Base-by-base conservation (phyloP, 2,797 vertebrate genomes). In the Paramormyrops hopkinsi region DNA sequence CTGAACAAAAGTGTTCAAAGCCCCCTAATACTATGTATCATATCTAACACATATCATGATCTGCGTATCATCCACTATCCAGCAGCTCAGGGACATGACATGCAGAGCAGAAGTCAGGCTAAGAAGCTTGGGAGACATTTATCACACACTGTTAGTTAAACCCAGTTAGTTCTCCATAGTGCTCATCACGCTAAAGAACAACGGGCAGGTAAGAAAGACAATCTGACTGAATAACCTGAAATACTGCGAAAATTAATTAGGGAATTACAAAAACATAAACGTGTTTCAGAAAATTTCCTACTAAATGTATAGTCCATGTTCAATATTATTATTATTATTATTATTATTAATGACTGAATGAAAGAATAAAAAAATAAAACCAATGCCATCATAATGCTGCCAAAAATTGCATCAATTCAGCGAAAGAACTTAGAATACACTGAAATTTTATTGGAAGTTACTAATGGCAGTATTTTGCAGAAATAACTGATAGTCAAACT, bases 401-500 rank as follows among this genome's bases (percentile, higher is more conserved):
- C 22, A 65, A 65, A 65, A 62, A 62, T 11, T 25, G 59, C 8
- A 62, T 62, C 59, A 65, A 25, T 37, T 33, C 14, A 33, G 33
- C 29, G 1, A 76, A 37, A 37, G 4, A 76, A 76, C 9, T 17
- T 73, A 7, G 5, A 56, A 56, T 56, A 56, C 54, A 56, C 54
- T 7, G 54, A 56, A 56, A 56, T 56, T 7, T n/a, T n/a, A 56
- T n/a, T 7, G 19, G 54, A 56, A 56, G 54, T 7, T 54, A 54
- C 53, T 54, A n/a, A 54, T 54, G 53, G 53, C 54, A 59, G 54
- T 59, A 22, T 22, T 59, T 22, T 59, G 19, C 22, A 25, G 22
- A 69, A 69, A 29, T 29, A 33, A 69, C 25, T 33, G 69, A 86
- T 33, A 53, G 50, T 29, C 50, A 54, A 94, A 98, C 98, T 98